These are phyloP conservation scores for Rhinolophus sinicus DNA, from an alignment of 2,113 vertebrate species.

Conservation along the genomic window DNA sequence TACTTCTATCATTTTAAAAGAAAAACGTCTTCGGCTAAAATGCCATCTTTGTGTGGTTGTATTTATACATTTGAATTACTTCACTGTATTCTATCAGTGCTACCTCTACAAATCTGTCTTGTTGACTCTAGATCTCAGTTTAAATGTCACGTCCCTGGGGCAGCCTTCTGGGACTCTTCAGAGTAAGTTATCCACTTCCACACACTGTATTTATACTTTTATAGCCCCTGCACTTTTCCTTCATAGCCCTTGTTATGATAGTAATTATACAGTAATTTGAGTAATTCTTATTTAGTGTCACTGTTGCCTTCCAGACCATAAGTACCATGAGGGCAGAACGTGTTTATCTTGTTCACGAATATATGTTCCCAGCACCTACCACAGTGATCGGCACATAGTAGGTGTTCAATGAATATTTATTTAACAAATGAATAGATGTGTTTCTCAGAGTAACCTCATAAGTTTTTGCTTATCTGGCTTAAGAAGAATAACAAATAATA, in stretches of 20 bases:
- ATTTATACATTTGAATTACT: constrained; percentile 10
- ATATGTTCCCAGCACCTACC: neutral
- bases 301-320: constrained; percentile 1
- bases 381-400: neutral
- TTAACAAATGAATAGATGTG: neutral
- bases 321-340: neutral
- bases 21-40: neutral
- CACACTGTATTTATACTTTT: neutral
- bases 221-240: neutral
- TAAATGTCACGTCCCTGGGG: neutral
- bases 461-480: neutral
- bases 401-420: constrained; percentile 8
- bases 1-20: neutral
- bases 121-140: neutral
- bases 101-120: neutral
- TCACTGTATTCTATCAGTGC: neutral
- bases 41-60: neutral
- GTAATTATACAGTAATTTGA: constrained; percentile 2
- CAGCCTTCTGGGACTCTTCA: neutral
- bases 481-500: neutral
- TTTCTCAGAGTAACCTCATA: neutral
- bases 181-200: neutral
- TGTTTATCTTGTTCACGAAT: neutral
- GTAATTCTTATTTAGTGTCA: neutral
- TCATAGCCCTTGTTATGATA: neutral